Percentiles rank a stretch among this genome's conserved stretches.
These are phyloP conservation scores for Fragum whitleyi DNA, from an alignment of 2,888 invertebrate genomes.

Conservation along the genomic window DNA sequence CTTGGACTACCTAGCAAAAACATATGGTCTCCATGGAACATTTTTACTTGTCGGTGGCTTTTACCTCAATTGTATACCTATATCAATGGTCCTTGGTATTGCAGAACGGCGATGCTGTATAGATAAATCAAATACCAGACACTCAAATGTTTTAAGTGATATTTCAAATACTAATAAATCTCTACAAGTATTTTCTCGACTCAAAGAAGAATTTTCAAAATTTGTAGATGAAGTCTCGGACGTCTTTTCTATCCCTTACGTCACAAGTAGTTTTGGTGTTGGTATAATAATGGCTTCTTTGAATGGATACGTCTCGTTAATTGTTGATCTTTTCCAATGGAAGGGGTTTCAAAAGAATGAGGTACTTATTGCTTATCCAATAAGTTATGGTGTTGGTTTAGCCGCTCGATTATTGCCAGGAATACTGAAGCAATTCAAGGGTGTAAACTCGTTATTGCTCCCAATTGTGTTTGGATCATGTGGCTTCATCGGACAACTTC, in stretches of 20 bases:
- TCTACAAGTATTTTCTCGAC: background rate
- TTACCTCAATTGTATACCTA: background rate
- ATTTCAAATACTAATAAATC: background rate
- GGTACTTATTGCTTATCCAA: background rate
- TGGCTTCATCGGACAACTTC: background rate
- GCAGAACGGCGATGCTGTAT: background rate
- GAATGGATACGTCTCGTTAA: background rate
- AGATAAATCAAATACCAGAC: background rate
- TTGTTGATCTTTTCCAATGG: background rate
- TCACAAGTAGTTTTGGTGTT: background rate
- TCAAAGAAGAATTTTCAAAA: background rate
- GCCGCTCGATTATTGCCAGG: background rate
- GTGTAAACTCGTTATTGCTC: background rate
- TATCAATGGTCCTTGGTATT: background rate
- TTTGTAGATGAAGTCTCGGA: background rate
- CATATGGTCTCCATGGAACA: slow-evolving; percentile 4
- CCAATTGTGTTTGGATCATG: slow-evolving; percentile 2
- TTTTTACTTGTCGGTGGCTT: slow-evolving; percentile 1
- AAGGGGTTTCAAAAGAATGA: background rate
- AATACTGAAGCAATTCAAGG: background rate
- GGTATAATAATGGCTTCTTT: background rate
- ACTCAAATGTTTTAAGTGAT: background rate
- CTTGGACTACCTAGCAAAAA: background rate
- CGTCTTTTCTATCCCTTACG: background rate
- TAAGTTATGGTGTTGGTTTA: slow-evolving; percentile 1